Percentiles rank a stretch among this genome's conserved stretches.
These are phyloP conservation scores for Parthenolecanium corni DNA, from an alignment of 2,888 invertebrate genomes.

Conservation along the genomic window DNA sequence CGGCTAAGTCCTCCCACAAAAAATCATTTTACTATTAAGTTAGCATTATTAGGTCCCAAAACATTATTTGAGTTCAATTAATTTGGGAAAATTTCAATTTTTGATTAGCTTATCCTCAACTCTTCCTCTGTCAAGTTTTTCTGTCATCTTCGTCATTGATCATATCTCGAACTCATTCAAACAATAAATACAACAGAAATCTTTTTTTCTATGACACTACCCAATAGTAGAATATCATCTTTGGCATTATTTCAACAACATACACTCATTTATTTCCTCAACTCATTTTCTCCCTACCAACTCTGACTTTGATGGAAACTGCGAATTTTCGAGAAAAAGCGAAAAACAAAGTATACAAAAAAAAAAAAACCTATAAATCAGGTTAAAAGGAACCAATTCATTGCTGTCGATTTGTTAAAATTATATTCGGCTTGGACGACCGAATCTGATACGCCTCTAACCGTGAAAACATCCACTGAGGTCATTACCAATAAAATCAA, in stretches of 20 bases:
- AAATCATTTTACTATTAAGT: too few relatives aligned
- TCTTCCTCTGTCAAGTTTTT: too few relatives aligned
- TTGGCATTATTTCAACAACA: too few relatives aligned
- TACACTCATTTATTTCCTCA: background rate
- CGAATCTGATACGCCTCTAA: conserved; percentile 19
- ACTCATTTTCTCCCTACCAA: background rate
- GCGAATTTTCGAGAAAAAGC: background rate
- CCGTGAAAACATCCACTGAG: conserved; percentile 23
- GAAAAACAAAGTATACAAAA: background rate
- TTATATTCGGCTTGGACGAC: conserved; percentile 3
- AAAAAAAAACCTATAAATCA: background rate
- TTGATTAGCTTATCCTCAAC: too few relatives aligned
- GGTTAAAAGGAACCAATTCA: background rate
- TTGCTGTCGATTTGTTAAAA: conserved; percentile 15
- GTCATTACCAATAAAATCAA: conserved; percentile 27
- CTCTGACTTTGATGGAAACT: background rate
- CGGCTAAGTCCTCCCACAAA: background rate
- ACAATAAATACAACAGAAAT: too few relatives aligned
- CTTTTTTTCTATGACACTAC: background rate
- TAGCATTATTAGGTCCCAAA: too few relatives aligned
- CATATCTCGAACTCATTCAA: too few relatives aligned
- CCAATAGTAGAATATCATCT: too few relatives aligned
- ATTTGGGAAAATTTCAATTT: too few relatives aligned
- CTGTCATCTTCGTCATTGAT: too few relatives aligned
- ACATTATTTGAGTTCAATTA: too few relatives aligned